Percentiles rank a stretch among this genome's conserved stretches.
Evolutionary conservation across 2,797 vertebrate species (phyloP).

Genomic region (Acanthornis magna): DNA sequence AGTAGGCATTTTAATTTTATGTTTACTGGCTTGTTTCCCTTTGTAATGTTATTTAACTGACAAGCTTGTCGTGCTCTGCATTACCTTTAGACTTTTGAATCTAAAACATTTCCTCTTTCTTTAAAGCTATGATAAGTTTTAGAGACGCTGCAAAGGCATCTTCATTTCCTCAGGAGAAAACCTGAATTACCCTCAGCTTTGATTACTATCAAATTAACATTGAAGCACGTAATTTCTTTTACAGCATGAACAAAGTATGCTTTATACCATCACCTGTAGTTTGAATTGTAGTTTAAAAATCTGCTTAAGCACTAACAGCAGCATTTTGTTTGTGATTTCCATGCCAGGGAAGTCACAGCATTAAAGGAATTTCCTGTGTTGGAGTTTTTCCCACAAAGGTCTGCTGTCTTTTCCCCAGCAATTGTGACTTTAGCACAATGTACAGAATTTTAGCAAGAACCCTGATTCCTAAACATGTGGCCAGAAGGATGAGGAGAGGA

Average conservation of each 20-base stretch:
- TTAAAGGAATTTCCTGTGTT: constrained; percentile 14
- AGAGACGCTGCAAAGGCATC: neutral
- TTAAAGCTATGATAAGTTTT: constrained; percentile 1
- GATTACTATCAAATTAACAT: neutral
- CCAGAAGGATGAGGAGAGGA: neutral
- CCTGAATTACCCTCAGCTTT: constrained; percentile 22
- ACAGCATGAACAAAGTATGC: neutral
- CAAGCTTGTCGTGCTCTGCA: neutral
- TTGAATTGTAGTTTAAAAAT: neutral
- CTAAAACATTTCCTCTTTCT: constrained; percentile 22
- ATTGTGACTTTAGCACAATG: constrained; percentile 55
- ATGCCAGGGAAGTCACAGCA: neutral
- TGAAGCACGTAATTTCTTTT: neutral
- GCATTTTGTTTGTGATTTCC: neutral
- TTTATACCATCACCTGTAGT: neutral
- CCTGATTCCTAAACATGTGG: neutral
- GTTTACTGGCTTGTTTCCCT: constrained; percentile 47
- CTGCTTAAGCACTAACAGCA: neutral
- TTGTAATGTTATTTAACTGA: constrained; percentile 32
- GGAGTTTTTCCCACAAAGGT: neutral
- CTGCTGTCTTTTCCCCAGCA: neutral
- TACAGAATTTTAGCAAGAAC: constrained; percentile 34
- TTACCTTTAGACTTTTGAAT: constrained; percentile 27
- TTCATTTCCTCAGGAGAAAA: constrained; percentile 16
- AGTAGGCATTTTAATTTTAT: constrained; percentile 45